Conservation (phyloP, 2,888 invertebrate genomes). For the Limulus polyphemus region DNA sequence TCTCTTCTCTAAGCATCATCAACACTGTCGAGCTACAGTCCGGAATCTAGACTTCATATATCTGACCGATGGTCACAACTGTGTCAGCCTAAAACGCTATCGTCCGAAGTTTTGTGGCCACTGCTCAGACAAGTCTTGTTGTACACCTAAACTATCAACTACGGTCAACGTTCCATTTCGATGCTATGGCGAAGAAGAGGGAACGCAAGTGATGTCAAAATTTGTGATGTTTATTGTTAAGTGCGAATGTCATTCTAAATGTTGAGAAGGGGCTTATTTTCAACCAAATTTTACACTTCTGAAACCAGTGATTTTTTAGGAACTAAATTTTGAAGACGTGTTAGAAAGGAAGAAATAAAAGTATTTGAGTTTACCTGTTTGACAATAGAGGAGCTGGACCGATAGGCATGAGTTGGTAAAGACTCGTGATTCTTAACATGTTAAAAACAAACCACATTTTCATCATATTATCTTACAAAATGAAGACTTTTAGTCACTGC, state of each 20-base stretch:
- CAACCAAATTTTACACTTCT: too few relatives aligned
- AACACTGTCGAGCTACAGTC: constrained; percentile 52
- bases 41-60: constrained; percentile 44
- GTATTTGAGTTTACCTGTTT: too few relatives aligned
- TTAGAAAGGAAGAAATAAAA: too few relatives aligned
- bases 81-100: constrained; percentile 50
- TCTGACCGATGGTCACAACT: constrained; percentile 46
- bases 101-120: constrained; percentile 53
- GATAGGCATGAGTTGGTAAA: too few relatives aligned
- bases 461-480: too few relatives aligned
- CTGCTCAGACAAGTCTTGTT: constrained; percentile 46
- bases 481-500: too few relatives aligned
- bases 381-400: too few relatives aligned
- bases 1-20: constrained; percentile 44
- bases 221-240: constrained; percentile 20
- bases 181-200: constrained; percentile 13
- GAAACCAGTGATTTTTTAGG: too few relatives aligned
- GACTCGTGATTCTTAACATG: too few relatives aligned
- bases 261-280: constrained; percentile 6
- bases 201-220: constrained; percentile 10
- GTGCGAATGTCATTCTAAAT: constrained; percentile 13
- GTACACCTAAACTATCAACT: constrained; percentile 50
- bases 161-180: constrained; percentile 29
- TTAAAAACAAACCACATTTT: too few relatives aligned
- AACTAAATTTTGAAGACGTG: too few relatives aligned